phyloP scores from a whole-genome alignment of 2,797 vertebrate species.

The Clarias pachynema region DNA sequence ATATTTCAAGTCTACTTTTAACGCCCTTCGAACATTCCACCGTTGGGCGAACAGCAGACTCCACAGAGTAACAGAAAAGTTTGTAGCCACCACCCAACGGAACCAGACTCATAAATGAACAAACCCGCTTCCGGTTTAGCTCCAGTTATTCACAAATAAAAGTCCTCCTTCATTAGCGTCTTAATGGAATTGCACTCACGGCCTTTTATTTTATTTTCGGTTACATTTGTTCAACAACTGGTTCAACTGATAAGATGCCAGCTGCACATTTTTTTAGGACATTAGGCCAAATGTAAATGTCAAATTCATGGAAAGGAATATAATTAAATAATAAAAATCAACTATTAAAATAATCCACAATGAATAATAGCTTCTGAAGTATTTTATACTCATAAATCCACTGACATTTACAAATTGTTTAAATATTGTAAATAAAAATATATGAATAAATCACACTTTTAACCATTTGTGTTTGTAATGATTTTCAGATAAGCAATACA shows the following conservation, averaged over 20 bases:
- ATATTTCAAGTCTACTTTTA: constrained; percentile 37
- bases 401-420: neutral
- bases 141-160: constrained; percentile 29
- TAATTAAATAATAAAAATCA: neutral
- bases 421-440: neutral
- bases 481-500: neutral
- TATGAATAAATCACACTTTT: neutral
- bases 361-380: neutral
- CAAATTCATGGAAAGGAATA: neutral
- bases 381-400: neutral
- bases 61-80: constrained; percentile 66
- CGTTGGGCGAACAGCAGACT: constrained; percentile 60
- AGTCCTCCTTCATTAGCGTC: neutral
- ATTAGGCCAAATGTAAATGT: neutral
- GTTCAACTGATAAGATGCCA: neutral
- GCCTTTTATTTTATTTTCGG: neutral
- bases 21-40: constrained; percentile 72
- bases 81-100: constrained; percentile 74
- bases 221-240: neutral
- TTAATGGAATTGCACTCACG: neutral
- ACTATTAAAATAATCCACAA: neutral
- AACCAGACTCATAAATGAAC: constrained; percentile 13
- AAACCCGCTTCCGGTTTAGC: constrained; percentile 20
- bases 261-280: neutral
- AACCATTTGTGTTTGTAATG: neutral